A percentile compares a stretch with the other conserved stretches of the same genome.
phyloP scores from a whole-genome alignment of 1,140 invertebrate genomes.

The Platyscapa corneri region DNA sequence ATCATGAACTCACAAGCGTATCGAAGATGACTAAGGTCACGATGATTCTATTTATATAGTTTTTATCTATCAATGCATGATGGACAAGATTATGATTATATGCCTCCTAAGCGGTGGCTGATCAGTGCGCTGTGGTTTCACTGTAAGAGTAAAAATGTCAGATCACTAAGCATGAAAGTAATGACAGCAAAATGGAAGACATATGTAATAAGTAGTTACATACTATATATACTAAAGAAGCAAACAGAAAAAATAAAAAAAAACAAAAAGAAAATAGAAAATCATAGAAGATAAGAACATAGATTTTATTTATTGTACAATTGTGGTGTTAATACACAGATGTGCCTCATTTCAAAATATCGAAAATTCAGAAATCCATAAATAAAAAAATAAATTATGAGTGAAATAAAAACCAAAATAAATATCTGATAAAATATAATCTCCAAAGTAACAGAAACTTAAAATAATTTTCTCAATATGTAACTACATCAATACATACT shows the following conservation, averaged over 20 bases:
- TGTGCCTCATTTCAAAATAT: slow-evolving; percentile 8
- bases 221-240: slow-evolving; percentile 36
- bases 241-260: slow-evolving; percentile 6
- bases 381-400: too few species aligned
- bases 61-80: slow-evolving; percentile 69
- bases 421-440: neutral
- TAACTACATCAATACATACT: neutral
- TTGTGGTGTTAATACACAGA: neutral
- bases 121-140: slow-evolving; percentile 74
- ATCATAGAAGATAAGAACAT: neutral
- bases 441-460: neutral
- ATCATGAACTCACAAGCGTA: slow-evolving; percentile 62
- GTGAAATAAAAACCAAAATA: neutral
- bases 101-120: slow-evolving; percentile 71
- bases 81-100: slow-evolving; percentile 71
- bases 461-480: neutral
- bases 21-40: slow-evolving; percentile 65
- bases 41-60: slow-evolving; percentile 65
- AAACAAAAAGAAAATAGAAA: neutral
- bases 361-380: slow-evolving; percentile 3
- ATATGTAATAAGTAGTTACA: slow-evolving; percentile 27
- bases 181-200: slow-evolving; percentile 41
- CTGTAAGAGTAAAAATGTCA: slow-evolving; percentile 72
- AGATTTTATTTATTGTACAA: neutral
- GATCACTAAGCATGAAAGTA: slow-evolving; percentile 60